A percentile compares a stretch with the other conserved stretches of the same genome.
Conservation (phyloP, 2,888 invertebrate genomes). For the Eupithecia subfuscata region DNA sequence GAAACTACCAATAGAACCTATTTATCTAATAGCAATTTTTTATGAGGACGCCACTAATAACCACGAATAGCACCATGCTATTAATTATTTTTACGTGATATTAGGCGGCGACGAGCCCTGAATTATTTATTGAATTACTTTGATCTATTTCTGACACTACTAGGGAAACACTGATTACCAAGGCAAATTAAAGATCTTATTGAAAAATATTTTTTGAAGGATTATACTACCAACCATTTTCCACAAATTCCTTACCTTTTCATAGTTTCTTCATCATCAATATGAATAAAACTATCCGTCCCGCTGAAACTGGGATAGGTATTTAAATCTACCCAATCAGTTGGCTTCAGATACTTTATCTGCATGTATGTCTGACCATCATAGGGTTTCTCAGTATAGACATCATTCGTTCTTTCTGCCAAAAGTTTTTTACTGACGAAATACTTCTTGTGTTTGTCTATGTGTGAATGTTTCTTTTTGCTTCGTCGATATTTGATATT, state of each 20-base stretch:
- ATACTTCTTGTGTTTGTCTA: conserved; percentile 69
- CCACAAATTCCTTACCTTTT: conserved; percentile 84
- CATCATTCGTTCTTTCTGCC: conserved; percentile 62
- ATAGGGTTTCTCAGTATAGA: conserved; percentile 65
- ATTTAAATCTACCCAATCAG: conserved; percentile 75
- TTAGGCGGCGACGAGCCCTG: no score
- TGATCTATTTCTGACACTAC: no score
- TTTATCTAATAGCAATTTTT: no score
- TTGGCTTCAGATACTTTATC: conserved; percentile 75
- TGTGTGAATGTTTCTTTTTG: conserved; percentile 65
- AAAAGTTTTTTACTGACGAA: conserved; percentile 64
- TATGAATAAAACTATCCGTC: conserved; percentile 93
- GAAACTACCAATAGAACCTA: no score
- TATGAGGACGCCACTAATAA: no score
- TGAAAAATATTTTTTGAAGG: no score
- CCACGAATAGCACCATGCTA: no score
- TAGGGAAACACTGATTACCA: no score
- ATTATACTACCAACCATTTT: no score
- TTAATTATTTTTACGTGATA: no score
- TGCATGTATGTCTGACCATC: conserved; percentile 79
- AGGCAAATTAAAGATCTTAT: no score
- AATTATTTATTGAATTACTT: no score
- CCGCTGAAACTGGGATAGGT: conserved; percentile 91
- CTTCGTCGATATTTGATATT: conserved; percentile 66
- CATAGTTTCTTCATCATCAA: conserved; percentile 93